Conservation (phyloP, 2,797 vertebrate genomes). For the Aphelocoma californica region DNA sequence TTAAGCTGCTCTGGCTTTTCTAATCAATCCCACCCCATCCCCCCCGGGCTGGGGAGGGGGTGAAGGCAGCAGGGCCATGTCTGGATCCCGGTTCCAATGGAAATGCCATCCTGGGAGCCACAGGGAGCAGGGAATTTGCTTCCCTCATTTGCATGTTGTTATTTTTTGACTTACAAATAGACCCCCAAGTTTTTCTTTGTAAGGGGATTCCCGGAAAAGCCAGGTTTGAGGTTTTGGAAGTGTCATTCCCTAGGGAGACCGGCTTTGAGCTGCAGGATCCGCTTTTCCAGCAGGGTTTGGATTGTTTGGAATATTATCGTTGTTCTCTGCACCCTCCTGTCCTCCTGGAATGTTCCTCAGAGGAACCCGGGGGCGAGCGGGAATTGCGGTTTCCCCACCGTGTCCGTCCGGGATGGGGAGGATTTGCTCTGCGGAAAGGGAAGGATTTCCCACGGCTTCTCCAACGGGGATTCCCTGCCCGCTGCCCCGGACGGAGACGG, state of each 20-base stretch:
- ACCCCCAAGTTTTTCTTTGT: not conserved
- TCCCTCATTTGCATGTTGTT: not conserved
- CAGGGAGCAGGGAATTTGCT: not conserved
- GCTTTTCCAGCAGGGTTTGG: not conserved
- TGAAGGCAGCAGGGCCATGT: not conserved
- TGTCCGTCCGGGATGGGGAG: not conserved
- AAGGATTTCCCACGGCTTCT: not conserved
- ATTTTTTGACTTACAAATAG: not conserved
- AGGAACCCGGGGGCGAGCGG: not conserved
- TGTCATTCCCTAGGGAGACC: not conserved
- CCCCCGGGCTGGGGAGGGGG: not conserved
- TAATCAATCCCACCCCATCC: not conserved
- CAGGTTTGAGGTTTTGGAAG: not conserved
- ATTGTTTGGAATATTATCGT: not conserved
- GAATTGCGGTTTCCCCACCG: not conserved
- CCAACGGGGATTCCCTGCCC: not conserved
- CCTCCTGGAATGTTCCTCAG: not conserved
- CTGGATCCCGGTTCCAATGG: not conserved
- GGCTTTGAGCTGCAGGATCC: not conserved
- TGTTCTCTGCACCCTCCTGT: not conserved
- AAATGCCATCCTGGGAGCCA: not conserved
- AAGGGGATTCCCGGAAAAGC: not conserved
- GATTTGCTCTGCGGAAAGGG: rapidly evolving
- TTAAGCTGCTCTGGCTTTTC: not conserved
- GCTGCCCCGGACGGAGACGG: rapidly evolving